Evolutionary conservation across 2,888 invertebrate genomes (phyloP).

Genomic region (Herminia tarsipennalis): DNA sequence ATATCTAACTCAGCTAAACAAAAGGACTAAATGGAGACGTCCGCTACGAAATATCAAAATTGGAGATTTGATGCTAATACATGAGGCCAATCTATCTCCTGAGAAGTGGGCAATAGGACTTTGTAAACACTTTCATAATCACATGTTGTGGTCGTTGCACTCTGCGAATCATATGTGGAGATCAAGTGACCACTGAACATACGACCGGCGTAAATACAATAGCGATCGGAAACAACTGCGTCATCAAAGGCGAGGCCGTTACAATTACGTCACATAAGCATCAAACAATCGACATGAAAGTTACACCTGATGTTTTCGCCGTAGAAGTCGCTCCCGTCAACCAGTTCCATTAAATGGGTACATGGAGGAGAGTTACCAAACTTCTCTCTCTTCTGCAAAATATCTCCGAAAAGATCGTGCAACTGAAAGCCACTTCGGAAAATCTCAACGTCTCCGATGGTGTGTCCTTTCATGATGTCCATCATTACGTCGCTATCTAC

Average conservation of each 20-base stretch:
- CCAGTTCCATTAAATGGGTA: neutral
- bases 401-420: neutral
- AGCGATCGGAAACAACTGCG: neutral
- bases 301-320: neutral
- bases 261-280: neutral
- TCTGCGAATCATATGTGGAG: neutral
- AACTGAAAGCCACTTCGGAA: neutral
- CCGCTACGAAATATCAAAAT: conserved; percentile 23
- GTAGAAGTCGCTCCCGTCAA: neutral
- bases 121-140: neutral
- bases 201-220: neutral
- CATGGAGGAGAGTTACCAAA: no score
- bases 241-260: neutral
- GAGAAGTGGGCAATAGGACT: neutral
- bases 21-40: conserved; percentile 33
- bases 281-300: neutral
- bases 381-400: no score
- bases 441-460: neutral
- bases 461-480: neutral
- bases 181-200: neutral
- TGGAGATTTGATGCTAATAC: conserved; percentile 35
- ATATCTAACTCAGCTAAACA: conserved; percentile 28
- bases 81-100: conserved; percentile 30
- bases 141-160: neutral
- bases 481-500: neutral